A percentile compares a stretch with the other conserved stretches of the same genome.
Evolutionary conservation across 2,113 vertebrate species (phyloP).

Genomic region (Phalacrocorax carbo): DNA sequence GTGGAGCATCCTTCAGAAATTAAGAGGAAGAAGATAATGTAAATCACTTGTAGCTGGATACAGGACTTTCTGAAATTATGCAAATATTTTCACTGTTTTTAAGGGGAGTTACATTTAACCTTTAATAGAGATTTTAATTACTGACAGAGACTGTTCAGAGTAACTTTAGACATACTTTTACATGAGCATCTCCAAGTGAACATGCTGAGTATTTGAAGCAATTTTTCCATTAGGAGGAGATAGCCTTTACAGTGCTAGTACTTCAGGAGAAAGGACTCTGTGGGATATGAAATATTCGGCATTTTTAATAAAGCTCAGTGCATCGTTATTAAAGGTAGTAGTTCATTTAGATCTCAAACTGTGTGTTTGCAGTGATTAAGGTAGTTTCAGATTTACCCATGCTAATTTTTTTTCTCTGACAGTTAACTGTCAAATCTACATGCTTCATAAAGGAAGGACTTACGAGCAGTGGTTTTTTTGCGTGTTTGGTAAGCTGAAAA

Average conservation of each 20-base stretch:
- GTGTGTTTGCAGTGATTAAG: neutral
- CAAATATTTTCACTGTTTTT: slow-evolving; percentile 1
- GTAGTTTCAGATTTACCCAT: neutral
- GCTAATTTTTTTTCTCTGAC: neutral
- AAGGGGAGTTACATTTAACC: neutral
- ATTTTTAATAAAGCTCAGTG: neutral
- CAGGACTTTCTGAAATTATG: neutral
- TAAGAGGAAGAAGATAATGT: neutral
- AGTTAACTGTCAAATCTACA: neutral
- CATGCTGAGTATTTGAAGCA: neutral
- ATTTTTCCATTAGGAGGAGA: neutral
- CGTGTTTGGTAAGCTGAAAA: neutral
- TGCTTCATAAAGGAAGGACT: neutral
- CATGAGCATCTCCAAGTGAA: neutral
- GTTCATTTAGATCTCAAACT: neutral
- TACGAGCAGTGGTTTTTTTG: neutral
- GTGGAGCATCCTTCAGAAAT: neutral
- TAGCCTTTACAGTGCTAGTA: neutral
- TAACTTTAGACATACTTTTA: neutral
- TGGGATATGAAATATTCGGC: neutral
- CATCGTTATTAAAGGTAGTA: neutral
- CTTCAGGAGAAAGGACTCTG: neutral
- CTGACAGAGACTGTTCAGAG: neutral
- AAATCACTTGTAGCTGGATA: neutral
- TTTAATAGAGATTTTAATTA: slow-evolving; percentile 18